phyloP scores from a whole-genome alignment of 2,888 invertebrate species.

The Euplagia quadripunctaria region DNA sequence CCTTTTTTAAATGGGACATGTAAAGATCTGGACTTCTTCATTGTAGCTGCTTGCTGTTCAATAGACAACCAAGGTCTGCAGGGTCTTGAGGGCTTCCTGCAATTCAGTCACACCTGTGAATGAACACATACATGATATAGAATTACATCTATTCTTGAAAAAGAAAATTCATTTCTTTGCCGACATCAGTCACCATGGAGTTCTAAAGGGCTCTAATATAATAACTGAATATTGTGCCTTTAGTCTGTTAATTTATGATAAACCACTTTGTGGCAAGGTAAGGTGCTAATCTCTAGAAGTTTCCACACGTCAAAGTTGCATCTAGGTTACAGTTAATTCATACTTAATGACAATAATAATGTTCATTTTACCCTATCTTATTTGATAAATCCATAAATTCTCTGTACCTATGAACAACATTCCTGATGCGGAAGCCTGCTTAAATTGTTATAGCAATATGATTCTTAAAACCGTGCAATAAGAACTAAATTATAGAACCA shows the following conservation, averaged over 20 bases:
- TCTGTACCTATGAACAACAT: background rate
- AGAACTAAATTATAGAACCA: conserved; percentile 19
- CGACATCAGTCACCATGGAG: no score
- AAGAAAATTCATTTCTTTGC: no score
- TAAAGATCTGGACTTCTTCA: background rate
- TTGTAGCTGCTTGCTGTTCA: background rate
- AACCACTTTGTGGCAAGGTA: no score
- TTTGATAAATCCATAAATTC: background rate
- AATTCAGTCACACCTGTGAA: background rate
- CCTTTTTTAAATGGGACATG: background rate
- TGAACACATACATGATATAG: no score
- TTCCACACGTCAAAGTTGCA: no score
- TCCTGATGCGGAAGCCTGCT: background rate
- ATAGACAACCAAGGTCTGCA: background rate
- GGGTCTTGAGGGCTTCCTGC: background rate
- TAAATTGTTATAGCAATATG: background rate
- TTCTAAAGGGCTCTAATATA: no score
- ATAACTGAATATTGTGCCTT: no score
- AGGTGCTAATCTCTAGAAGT: no score
- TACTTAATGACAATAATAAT: no score
- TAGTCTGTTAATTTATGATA: no score
- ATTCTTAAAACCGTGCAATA: background rate
- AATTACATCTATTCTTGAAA: no score
- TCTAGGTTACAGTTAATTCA: no score
- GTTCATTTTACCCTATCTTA: background rate